Evolutionary conservation across 2,113 vertebrate genomes (phyloP).

Genomic region (Scophthalmus maximus): DNA sequence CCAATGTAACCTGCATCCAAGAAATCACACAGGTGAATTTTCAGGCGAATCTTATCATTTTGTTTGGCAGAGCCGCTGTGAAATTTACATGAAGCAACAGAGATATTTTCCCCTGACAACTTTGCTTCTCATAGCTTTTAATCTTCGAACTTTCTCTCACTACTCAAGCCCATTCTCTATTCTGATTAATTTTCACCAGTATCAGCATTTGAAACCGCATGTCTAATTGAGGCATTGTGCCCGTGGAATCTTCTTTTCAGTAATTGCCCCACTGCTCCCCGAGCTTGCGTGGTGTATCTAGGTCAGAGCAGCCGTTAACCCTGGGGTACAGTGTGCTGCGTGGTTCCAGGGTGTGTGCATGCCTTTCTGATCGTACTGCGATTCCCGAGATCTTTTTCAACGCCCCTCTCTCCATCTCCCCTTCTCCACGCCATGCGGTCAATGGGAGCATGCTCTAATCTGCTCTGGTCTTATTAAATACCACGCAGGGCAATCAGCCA

Average conservation of each 20-base stretch:
- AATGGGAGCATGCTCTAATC: neutral
- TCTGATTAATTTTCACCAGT: constrained; percentile 44
- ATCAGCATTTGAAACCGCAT: constrained; percentile 47
- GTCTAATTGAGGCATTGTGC: constrained; percentile 63
- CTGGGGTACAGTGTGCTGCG: constrained; percentile 13
- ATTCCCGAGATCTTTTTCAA: constrained; percentile 41
- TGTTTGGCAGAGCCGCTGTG: too few relatives aligned
- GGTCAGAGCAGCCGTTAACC: constrained; percentile 59
- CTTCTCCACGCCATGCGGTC: neutral
- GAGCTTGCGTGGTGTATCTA: constrained; percentile 43
- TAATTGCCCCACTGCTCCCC: constrained; percentile 46
- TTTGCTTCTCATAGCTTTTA: neutral
- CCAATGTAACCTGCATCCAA: neutral
- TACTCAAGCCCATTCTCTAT: constrained; percentile 25
- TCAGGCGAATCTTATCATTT: neutral
- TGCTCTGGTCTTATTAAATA: constrained; percentile 15
- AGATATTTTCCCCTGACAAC: constrained; percentile 2
- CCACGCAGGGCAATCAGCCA: neutral
- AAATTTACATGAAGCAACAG: neutral
- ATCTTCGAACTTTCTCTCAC: neutral
- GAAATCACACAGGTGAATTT: constrained; percentile 6
- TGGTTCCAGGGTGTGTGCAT: constrained; percentile 18
- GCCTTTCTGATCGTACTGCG: constrained; percentile 39
- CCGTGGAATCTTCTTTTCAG: constrained; percentile 52
- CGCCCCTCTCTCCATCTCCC: constrained; percentile 21